Conservation (phyloP, 1,140 invertebrate genomes). For the Samia ricini region DNA sequence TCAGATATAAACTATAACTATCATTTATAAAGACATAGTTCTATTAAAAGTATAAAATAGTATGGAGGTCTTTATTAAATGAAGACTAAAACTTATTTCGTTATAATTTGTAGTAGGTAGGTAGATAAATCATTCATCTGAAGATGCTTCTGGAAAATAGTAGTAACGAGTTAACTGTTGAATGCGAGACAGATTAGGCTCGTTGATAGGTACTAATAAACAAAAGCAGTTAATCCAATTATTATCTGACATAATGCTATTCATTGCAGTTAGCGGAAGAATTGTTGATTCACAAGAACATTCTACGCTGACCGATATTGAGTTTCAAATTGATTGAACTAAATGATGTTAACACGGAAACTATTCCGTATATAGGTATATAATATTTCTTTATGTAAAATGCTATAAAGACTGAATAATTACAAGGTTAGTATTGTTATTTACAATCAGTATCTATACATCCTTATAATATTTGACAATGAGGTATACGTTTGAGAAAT, state of each 20-base stretch:
- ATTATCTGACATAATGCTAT: slow-evolving; percentile 49
- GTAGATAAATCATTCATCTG: background rate
- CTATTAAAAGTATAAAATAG: too few species aligned
- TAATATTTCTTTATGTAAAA: too few species aligned
- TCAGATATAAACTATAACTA: too few species aligned
- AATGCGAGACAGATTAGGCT: background rate
- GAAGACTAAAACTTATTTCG: background rate
- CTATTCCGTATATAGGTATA: background rate
- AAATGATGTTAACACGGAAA: slow-evolving; percentile 1
- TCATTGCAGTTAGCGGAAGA: slow-evolving; percentile 47
- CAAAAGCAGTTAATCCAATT: slow-evolving; percentile 49
- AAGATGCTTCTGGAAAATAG: background rate
- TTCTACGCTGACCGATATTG: slow-evolving; percentile 16
- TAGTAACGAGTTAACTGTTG: background rate
- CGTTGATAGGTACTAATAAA: slow-evolving; percentile 17
- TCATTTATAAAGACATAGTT: too few species aligned
- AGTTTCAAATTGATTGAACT: slow-evolving; percentile 26
- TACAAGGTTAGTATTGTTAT: too few species aligned
- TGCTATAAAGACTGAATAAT: too few species aligned
- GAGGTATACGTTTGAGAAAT: too few species aligned
- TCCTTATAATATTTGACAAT: too few species aligned
- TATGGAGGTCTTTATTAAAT: background rate
- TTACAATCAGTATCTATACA: too few species aligned
- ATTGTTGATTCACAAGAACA: slow-evolving; percentile 16
- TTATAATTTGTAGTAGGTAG: background rate